These are phyloP conservation scores for Ylistrum balloti DNA, from an alignment of 1,140 invertebrate genomes.

Conservation along the genomic window DNA sequence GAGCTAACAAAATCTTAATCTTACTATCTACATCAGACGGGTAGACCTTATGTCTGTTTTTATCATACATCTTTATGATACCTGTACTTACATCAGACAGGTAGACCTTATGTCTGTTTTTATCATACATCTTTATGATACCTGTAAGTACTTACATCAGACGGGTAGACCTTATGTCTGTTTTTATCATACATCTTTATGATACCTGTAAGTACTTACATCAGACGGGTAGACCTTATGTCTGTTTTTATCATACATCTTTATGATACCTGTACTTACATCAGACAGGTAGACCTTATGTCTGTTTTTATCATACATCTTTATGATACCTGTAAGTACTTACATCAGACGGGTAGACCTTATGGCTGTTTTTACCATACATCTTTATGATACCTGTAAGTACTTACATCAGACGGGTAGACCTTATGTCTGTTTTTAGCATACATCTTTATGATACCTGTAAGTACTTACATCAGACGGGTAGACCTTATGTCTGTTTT, in stretches of 20 bases:
- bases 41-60: too few relatives aligned
- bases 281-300: slow-evolving; percentile 84
- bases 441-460: slow-evolving; percentile 89
- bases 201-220: slow-evolving; percentile 83
- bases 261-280: slow-evolving; percentile 85
- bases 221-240: slow-evolving; percentile 84
- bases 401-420: slow-evolving; percentile 83
- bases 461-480: slow-evolving; percentile 83
- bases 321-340: slow-evolving; percentile 86
- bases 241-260: slow-evolving; percentile 88
- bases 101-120: slow-evolving; percentile 76
- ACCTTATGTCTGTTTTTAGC: slow-evolving; percentile 85
- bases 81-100: too few relatives aligned
- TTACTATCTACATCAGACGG: too few relatives aligned
- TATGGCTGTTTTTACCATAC: slow-evolving; percentile 86
- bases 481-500: slow-evolving; percentile 84
- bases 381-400: slow-evolving; percentile 89
- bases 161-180: slow-evolving; percentile 84
- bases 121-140: slow-evolving; percentile 89
- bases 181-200: slow-evolving; percentile 88
- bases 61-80: too few relatives aligned
- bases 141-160: slow-evolving; percentile 83
- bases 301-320: slow-evolving; percentile 88
- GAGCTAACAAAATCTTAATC: too few relatives aligned
- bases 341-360: slow-evolving; percentile 83